These are phyloP conservation scores for Cliona cf. orientalis DNA, from an alignment of 37 sponge, comb jelly and placozoan genomes.

Conservation along the genomic window DNA sequence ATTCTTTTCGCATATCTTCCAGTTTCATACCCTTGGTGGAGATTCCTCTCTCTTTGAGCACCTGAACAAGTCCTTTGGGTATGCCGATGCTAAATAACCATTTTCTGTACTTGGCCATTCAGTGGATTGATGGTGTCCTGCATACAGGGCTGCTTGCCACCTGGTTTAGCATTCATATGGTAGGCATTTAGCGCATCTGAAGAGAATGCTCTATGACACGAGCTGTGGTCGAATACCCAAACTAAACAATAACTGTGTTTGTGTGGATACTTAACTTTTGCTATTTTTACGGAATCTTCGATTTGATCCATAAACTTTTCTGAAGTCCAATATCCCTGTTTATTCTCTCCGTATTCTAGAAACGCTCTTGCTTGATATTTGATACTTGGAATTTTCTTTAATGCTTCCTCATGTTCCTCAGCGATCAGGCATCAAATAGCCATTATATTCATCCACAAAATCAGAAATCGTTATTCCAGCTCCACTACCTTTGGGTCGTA, in stretches of 20 bases:
- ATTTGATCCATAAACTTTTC: slow-evolving; percentile 38
- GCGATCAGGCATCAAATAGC: slow-evolving; percentile 5
- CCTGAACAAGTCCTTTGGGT: not conserved
- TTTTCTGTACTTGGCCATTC: not conserved
- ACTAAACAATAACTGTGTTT: not conserved
- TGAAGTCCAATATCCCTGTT: slow-evolving; percentile 39
- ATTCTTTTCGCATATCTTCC: not conserved
- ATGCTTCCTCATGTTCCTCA: not conserved
- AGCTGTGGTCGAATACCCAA: slow-evolving; percentile 51
- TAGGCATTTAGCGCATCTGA: slow-evolving; percentile 30
- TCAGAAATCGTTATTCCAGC: slow-evolving; percentile 11
- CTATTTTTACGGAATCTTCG: slow-evolving; percentile 34
- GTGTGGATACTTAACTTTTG: slow-evolving; percentile 19
- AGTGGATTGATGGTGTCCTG: slow-evolving; percentile 26
- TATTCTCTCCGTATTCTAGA: slow-evolving; percentile 32
- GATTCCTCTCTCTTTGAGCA: not conserved
- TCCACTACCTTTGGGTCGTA: not conserved
- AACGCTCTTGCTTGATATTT: not conserved
- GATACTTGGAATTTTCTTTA: not conserved
- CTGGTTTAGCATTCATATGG: slow-evolving; percentile 14
- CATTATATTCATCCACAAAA: slow-evolving; percentile 14
- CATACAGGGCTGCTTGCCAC: slow-evolving; percentile 38
- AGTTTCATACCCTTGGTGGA: not conserved
- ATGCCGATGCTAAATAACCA: not conserved
- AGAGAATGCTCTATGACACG: slow-evolving; percentile 32